These are phyloP conservation scores for Calypte anna DNA, from an alignment of 2,113 vertebrate genomes.

Conservation along the genomic window DNA sequence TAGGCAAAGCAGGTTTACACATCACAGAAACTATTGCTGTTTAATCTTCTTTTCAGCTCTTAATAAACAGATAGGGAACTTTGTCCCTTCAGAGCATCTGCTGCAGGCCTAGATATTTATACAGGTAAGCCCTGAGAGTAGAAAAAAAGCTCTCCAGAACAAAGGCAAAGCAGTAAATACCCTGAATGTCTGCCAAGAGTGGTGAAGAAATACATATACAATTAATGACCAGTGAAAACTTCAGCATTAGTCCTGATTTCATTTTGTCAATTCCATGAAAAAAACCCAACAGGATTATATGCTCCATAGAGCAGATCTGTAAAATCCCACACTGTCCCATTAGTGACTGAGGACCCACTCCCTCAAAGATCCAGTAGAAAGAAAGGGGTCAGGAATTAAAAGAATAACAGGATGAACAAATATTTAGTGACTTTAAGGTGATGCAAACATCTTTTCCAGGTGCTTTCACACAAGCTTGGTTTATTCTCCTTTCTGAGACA, in stretches of 20 bases:
- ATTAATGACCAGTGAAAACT: not conserved
- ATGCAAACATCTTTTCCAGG: not conserved
- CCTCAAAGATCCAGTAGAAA: not conserved
- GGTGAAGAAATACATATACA: rapidly evolving
- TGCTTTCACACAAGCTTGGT: not conserved
- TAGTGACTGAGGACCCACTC: not conserved
- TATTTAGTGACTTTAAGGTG: not conserved
- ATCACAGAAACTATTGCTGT: not conserved
- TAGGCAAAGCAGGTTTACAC: not conserved
- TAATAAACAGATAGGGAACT: not conserved
- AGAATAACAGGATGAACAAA: not conserved
- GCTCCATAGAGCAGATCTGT: not conserved
- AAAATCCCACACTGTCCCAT: not conserved
- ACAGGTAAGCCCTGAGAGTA: not conserved
- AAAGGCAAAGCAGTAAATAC: not conserved
- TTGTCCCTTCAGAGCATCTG: not conserved
- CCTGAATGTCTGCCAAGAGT: not conserved
- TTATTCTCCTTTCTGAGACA: not conserved
- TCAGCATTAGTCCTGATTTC: not conserved
- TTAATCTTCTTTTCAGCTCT: not conserved
- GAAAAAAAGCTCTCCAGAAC: not conserved
- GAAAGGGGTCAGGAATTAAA: not conserved
- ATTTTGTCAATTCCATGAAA: not conserved
- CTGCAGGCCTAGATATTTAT: not conserved
- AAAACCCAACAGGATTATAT: not conserved